Conservation (phyloP, 2,888 invertebrate species). For the Diabrotica balteata region DNA sequence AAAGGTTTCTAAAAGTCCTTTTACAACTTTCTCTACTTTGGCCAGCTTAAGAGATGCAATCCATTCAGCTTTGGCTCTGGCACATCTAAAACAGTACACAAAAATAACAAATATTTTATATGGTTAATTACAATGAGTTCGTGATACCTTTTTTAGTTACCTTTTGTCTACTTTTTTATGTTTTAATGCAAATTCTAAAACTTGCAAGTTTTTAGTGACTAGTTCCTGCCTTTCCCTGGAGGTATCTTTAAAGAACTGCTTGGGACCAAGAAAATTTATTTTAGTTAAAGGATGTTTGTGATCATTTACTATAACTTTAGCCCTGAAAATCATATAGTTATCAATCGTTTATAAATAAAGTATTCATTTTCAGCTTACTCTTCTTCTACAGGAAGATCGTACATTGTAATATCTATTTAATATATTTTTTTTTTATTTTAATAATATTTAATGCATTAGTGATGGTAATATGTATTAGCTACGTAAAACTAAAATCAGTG, state of each 20-base stretch:
- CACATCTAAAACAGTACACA: conserved; percentile 42
- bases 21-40: conserved; percentile 47
- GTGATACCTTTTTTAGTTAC: conserved; percentile 34
- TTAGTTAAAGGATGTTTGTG: conserved; percentile 52
- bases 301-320: conserved; percentile 47
- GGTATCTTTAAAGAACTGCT: conserved; percentile 45
- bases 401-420: neutral
- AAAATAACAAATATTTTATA: no score
- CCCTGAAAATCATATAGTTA: conserved; percentile 37
- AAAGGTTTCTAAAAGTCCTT: conserved; percentile 47
- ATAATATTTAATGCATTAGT: neutral
- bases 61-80: conserved; percentile 52
- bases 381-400: neutral
- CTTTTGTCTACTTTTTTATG: conserved; percentile 51
- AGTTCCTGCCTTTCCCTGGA: conserved; percentile 33
- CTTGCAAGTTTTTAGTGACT: conserved; percentile 41
- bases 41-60: conserved; percentile 43
- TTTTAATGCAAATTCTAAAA: conserved; percentile 40
- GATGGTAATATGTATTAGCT: no score
- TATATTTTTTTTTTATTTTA: neutral
- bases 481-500: no score
- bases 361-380: neutral
- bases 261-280: conserved; percentile 44
- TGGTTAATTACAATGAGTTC: no score
- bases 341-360: neutral